Base-by-base conservation (phyloP, 2,888 invertebrate genomes). In the Magallana nippona region DNA sequence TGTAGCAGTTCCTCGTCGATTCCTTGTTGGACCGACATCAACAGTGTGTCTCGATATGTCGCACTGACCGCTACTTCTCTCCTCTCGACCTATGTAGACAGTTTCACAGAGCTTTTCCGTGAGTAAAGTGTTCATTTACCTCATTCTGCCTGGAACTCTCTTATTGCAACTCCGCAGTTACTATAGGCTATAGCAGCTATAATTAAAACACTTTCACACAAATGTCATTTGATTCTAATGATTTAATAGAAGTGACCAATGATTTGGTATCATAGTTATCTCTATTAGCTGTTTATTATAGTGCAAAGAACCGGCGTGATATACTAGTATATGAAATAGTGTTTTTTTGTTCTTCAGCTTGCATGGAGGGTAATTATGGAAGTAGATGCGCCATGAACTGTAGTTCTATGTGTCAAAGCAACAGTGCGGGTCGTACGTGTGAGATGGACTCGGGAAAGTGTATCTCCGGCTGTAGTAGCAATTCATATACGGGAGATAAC, bases 331-430 rank as follows among this genome's bases (percentile, higher is more conserved):
- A 22, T 27, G 27, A 11, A 19, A 27, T 10, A 0, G 17, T n/a
- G n/a, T 10, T 11, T 13, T 44, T 44, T 82, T 56, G 27, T 55
- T n/a, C 22, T 71, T 62, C 82, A 82, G 82, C 71, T 22, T 82
- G 82, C 63, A 82, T 77, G 82, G 82, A 82, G 15, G 82, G 82
- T 13, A 77, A 82, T 55, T 82, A 55, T 13, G 82, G 82, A 71
- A 56, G 56, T 17, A 22, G 27, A 19, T 82, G 82, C 58, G 44
- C 44, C 17, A 57, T 57, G 55, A 78, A n/a, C 10, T 82, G 82
- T 44, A 82, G 78, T 44, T 78, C 78, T 8, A 57, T 44, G 5
- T 82, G 82, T 22, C 63, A 82, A 22, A 62, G 17, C 8, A 71
- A n/a, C 1, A 13, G 55, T 22, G 17, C 13, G 8, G 57, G 44